Evolutionary conservation across 2,113 vertebrate species (phyloP).

Genomic region (Agelaius tricolor): DNA sequence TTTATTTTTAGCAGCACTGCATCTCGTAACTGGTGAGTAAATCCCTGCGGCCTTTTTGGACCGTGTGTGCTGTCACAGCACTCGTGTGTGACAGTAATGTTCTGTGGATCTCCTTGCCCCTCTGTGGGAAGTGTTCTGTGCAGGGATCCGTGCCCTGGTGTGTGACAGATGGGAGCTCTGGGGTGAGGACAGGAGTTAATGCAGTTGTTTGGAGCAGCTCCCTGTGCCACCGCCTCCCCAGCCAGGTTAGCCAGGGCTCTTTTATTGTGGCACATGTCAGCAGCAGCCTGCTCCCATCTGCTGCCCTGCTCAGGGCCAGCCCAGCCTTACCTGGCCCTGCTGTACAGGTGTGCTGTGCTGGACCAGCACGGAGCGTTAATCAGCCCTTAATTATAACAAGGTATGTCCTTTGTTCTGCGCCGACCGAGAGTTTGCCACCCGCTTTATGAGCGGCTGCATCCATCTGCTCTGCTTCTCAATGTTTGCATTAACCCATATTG

Average conservation of each 20-base stretch:
- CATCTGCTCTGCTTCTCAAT: slow-evolving; percentile 84
- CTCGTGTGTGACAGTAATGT: rapidly evolving
- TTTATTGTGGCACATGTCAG: slow-evolving; percentile 81
- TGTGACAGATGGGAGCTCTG: slow-evolving; percentile 68
- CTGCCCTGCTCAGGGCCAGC: slow-evolving; percentile 54
- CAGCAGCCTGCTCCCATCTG: slow-evolving; percentile 84
- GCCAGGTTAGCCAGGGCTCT: slow-evolving; percentile 73
- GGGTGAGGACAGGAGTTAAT: slow-evolving; percentile 59
- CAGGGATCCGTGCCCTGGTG: neutral
- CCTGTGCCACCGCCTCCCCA: slow-evolving; percentile 61
- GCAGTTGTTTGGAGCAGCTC: slow-evolving; percentile 69
- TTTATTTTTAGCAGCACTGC: rapidly evolving
- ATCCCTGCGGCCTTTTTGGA: neutral
- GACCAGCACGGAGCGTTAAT: slow-evolving; percentile 72
- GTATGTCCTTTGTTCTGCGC: slow-evolving; percentile 84
- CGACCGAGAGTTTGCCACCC: slow-evolving; percentile 59
- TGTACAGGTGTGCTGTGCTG: slow-evolving; percentile 83
- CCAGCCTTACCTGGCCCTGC: slow-evolving; percentile 73
- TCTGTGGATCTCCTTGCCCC: no score
- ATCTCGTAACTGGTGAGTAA: rapidly evolving
- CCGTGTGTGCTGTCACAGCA: rapidly evolving
- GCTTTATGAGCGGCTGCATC: slow-evolving; percentile 76
- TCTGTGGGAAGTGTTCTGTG: rapidly evolving
- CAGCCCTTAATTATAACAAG: slow-evolving; percentile 77
- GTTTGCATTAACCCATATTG: slow-evolving; percentile 80